Evolutionary conservation across 2,888 invertebrate species (phyloP).

Genomic region (Nipponacmea schrenckii): DNA sequence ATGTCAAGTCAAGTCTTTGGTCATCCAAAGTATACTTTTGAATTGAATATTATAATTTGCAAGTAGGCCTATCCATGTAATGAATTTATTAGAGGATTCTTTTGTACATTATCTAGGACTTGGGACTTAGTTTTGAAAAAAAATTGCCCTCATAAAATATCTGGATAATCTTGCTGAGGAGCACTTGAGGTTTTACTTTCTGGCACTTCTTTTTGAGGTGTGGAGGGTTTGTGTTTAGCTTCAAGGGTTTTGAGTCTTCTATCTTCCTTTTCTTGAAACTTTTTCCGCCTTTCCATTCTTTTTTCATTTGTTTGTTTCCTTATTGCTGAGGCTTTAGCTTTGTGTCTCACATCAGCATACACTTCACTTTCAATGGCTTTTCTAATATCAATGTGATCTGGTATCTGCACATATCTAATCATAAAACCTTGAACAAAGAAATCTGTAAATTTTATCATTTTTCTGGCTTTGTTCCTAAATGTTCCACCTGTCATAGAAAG

Average conservation of each 20-base stretch:
- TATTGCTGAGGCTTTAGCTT: neutral
- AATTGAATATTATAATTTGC: no score
- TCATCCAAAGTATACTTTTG: no score
- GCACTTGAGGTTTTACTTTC: no score
- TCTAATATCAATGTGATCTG: conserved; percentile 59
- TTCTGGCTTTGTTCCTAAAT: conserved; percentile 36
- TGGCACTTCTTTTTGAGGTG: no score
- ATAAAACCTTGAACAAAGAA: conserved; percentile 58
- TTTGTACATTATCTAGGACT: no score
- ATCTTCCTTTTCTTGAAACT: conserved; percentile 1
- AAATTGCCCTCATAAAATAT: no score
- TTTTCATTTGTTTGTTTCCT: neutral
- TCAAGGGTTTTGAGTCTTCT: neutral
- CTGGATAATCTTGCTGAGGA: no score
- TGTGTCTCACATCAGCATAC: neutral
- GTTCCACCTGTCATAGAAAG: conserved; percentile 47
- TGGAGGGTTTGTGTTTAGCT: no score
- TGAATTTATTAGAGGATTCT: no score
- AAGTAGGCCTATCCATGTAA: no score
- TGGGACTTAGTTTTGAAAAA: no score
- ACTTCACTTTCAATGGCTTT: conserved; percentile 40
- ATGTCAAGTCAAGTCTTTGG: no score
- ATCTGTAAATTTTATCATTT: conserved; percentile 33
- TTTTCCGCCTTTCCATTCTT: neutral
- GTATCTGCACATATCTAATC: conserved; percentile 62